Percentiles rank a stretch among this genome's conserved stretches.
Evolutionary conservation across 2,888 invertebrate genomes (phyloP).

Genomic region (Pteria penguin): DNA sequence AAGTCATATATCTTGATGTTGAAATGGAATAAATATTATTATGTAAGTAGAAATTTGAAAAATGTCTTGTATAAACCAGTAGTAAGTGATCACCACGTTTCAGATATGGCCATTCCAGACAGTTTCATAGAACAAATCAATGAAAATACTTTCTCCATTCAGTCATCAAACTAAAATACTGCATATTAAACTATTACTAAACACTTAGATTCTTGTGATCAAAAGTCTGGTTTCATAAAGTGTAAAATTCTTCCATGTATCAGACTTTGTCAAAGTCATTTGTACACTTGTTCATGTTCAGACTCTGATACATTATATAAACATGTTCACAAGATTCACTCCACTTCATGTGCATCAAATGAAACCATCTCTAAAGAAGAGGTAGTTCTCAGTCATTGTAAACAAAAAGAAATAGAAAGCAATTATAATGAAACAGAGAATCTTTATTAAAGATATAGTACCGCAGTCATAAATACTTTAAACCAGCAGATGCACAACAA

Average conservation of each 20-base stretch:
- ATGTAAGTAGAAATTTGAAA: not conserved
- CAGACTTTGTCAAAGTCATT: constrained; percentile 1
- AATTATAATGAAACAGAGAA: no score
- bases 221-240: constrained; percentile 4
- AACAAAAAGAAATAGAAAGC: no score
- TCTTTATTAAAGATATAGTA: no score
- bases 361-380: no score
- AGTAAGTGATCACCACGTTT: no score
- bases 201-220: not conserved
- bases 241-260: constrained; percentile 17
- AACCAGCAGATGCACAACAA: no score
- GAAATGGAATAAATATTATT: constrained; percentile 10
- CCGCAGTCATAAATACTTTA: no score
- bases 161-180: no score
- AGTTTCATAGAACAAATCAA: no score
- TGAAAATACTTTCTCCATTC: not conserved
- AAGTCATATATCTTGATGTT: not conserved
- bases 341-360: no score
- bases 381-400: no score
- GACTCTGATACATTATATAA: constrained; percentile 5
- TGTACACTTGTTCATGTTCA: constrained; percentile 9
- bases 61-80: not conserved
- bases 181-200: not conserved
- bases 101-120: no score
- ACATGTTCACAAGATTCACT: constrained; percentile 20